Conservation (phyloP, 2,888 invertebrate species). For the Cylindroiulus punctatus region DNA sequence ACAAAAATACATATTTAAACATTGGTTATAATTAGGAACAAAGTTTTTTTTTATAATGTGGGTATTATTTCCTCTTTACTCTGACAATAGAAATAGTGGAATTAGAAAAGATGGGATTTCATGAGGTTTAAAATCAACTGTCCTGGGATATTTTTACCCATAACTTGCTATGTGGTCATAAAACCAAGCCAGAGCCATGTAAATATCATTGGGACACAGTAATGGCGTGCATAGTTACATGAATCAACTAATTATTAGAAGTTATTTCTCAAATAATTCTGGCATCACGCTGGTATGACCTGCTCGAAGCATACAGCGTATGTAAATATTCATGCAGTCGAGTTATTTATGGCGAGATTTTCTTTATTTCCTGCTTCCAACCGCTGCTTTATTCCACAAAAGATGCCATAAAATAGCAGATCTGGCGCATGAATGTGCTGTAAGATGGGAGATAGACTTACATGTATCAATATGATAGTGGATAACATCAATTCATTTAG, state of each 20-base stretch:
- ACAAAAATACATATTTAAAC: too few relatives aligned
- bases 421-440: conserved; percentile 29
- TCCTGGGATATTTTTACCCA: too few relatives aligned
- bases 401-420: conserved; percentile 37
- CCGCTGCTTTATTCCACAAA: conserved; percentile 45
- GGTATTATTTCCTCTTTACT: too few relatives aligned
- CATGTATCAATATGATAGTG: conserved; percentile 32
- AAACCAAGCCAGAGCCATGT: too few relatives aligned
- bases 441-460: conserved; percentile 37
- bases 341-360: conserved; percentile 36
- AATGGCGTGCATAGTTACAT: not conserved
- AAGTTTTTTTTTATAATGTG: too few relatives aligned
- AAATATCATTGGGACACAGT: not conserved
- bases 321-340: conserved; percentile 4
- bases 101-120: too few relatives aligned
- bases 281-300: not conserved
- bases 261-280: not conserved
- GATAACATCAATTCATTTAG: conserved; percentile 47
- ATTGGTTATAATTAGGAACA: too few relatives aligned
- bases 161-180: too few relatives aligned
- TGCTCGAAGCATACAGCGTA: not conserved
- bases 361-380: conserved; percentile 19
- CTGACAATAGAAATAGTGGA: too few relatives aligned
- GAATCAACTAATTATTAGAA: conserved; percentile 9
- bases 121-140: too few relatives aligned